Evolutionary conservation across 2,113 vertebrate species (phyloP).

Genomic region (Prionailurus bengalensis): DNA sequence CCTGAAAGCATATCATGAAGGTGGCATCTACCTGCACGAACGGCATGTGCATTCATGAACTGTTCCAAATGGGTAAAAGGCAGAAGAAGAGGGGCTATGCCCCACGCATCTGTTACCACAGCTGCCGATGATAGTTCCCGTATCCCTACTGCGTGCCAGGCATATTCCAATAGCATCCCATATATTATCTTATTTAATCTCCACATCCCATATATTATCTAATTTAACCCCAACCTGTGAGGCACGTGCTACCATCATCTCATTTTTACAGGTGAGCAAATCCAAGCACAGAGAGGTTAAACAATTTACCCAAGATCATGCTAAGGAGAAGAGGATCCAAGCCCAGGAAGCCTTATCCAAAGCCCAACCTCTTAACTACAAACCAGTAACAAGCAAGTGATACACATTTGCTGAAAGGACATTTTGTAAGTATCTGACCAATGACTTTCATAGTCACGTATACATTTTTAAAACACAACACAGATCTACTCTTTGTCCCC

Average conservation of each 20-base stretch:
- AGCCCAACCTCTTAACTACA: background rate
- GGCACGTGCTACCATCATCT: background rate
- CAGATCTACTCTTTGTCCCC: background rate
- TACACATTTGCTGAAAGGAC: background rate
- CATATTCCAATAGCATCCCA: background rate
- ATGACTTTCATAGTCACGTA: background rate
- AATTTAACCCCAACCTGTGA: background rate
- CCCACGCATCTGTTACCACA: background rate
- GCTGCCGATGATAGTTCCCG: background rate
- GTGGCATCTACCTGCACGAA: slow-evolving; percentile 4
- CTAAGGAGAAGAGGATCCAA: slow-evolving; percentile 35
- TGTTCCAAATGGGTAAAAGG: background rate
- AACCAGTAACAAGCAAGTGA: background rate
- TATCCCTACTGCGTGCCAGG: background rate
- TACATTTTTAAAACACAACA: slow-evolving; percentile 23
- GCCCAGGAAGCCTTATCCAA: background rate
- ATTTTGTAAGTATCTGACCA: slow-evolving; percentile 34
- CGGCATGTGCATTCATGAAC: background rate
- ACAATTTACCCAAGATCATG: background rate
- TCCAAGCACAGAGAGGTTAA: background rate
- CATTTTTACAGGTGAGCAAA: slow-evolving; percentile 28
- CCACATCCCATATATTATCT: background rate
- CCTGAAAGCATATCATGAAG: background rate
- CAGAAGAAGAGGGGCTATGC: background rate
- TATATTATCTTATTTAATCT: background rate